Base-by-base conservation (phyloP, 2,113 vertebrate species). In the Varanus salvator region DNA sequence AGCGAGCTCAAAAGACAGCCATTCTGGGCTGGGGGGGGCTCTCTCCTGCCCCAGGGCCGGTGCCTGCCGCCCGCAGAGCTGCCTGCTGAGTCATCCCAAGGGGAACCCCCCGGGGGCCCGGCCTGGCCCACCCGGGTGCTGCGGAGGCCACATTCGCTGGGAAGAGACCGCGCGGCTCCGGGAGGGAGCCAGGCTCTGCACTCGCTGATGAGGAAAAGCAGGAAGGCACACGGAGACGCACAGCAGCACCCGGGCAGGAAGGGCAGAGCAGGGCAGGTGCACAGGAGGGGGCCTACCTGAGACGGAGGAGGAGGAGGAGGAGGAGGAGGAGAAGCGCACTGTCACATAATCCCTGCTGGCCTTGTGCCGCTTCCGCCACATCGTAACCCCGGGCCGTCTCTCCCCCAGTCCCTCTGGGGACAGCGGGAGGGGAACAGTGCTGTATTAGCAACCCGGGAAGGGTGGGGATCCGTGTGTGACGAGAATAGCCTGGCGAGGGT, bases 271-370 rank as follows among this genome's bases (percentile, higher is more conserved):
- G 60, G 11, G 14, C 12, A 60, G 12, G 11, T 15, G 3, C 57
- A 60, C 57, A 14, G 15, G 38, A 1, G 57, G 12, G 17, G 83
- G 84, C 97, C 96, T 96, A 97, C 97, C 97, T 94, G 96, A 97
- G 94, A 85, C 95, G 0, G 97, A 97, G 84, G 97, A 92, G 0
- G 96, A 96, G 0, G 96, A 96, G 0, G 97, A 97, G 90, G 97
- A 97, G 15, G 96, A 97, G 80, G 97, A 97, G 77, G 77, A 94
- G 25, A 3, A 89, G 19, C 0, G 92, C 3, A 38, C 14, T 2
- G 83, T 9, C 5, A 60, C 34, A 4, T 60, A 78, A 0, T 78
- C 21, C 2, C 34, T 25, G 6, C 6, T 72, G 1, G 0, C 4
- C 48, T 64, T 86, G 9, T 92, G 86, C 76, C 93, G 92, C 75